These are phyloP conservation scores for Bubo bubo DNA, from an alignment of 2,113 vertebrate species.

Conservation along the genomic window DNA sequence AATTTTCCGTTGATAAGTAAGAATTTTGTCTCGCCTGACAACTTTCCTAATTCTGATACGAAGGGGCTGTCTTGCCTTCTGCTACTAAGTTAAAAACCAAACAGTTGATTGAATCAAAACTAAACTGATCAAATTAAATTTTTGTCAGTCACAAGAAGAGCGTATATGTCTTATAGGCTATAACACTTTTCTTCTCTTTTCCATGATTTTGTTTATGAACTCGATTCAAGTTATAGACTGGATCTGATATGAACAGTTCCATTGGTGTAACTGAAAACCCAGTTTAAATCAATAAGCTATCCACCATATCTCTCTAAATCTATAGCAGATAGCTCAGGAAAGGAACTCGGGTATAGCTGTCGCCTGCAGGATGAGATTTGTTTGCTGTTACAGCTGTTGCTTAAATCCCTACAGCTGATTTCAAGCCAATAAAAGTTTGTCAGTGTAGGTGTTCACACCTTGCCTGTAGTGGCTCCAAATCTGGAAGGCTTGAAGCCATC, in stretches of 20 bases:
- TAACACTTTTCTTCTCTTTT: neutral
- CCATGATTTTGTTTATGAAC: neutral
- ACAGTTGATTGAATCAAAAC: neutral
- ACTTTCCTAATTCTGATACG: neutral
- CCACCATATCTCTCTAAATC: rapidly evolving
- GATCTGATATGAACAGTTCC: rapidly evolving
- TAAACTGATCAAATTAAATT: neutral
- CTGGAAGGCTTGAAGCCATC: neutral
- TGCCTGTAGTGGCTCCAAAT: neutral
- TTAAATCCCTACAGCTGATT: neutral
- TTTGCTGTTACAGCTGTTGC: neutral
- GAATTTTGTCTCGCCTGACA: neutral
- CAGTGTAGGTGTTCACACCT: neutral
- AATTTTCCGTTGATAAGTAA: slow-evolving; percentile 96
- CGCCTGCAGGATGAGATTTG: neutral
- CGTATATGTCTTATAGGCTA: rapidly evolving
- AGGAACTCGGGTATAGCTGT: neutral
- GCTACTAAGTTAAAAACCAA: neutral
- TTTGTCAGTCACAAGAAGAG: neutral
- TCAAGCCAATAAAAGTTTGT: neutral
- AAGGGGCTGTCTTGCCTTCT: neutral
- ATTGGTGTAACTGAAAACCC: neutral
- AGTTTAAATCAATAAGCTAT: neutral
- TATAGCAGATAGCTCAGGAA: neutral
- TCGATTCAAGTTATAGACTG: neutral